These are phyloP conservation scores for Glandiceps talaboti DNA, from an alignment of 53 echinoderm and acorn worm species.

Conservation along the genomic window DNA sequence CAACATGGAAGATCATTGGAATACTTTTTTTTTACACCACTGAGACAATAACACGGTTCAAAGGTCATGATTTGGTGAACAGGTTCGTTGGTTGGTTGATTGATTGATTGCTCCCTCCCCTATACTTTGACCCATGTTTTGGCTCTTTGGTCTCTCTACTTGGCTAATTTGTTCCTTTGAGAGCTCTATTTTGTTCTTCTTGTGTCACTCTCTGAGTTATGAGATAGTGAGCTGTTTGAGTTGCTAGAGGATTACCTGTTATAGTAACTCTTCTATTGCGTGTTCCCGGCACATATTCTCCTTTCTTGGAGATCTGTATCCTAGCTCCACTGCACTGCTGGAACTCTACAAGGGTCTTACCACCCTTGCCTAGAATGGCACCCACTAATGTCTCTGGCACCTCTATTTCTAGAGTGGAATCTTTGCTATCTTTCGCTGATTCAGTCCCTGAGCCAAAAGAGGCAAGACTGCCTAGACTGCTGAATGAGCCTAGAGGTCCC, in stretches of 20 bases:
- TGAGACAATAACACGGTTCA: background rate
- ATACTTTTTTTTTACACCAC: background rate
- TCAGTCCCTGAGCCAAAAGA: constrained; percentile 28
- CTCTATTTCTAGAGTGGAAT: constrained; percentile 78
- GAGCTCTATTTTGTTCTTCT: constrained; percentile 94
- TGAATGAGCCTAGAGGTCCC: background rate
- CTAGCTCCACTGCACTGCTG: constrained; percentile 91
- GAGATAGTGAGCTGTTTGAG: constrained; percentile 94
- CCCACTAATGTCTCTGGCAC: constrained; percentile 94
- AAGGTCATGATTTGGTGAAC: too few relatives aligned
- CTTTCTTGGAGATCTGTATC: constrained; percentile 97
- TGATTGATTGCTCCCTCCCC: too few relatives aligned
- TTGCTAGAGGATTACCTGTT: constrained; percentile 69
- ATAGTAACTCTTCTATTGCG: constrained; percentile 98
- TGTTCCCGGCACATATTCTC: constrained; percentile 94
- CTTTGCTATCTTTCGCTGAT: constrained; percentile 52
- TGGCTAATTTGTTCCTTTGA: constrained; percentile 80
- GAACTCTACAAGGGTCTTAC: constrained; percentile 97
- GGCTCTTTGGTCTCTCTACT: too few relatives aligned
- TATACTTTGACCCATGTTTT: too few relatives aligned
- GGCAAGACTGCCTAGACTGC: background rate
- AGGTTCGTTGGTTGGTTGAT: too few relatives aligned
- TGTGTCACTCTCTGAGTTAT: constrained; percentile 82
- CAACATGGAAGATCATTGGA: background rate
- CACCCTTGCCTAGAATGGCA: constrained; percentile 96